Evolutionary conservation across 2,888 invertebrate genomes (phyloP), one percentile per base, ranked within the genome.

Genomic region (Dolichomitus sp.): DNA sequence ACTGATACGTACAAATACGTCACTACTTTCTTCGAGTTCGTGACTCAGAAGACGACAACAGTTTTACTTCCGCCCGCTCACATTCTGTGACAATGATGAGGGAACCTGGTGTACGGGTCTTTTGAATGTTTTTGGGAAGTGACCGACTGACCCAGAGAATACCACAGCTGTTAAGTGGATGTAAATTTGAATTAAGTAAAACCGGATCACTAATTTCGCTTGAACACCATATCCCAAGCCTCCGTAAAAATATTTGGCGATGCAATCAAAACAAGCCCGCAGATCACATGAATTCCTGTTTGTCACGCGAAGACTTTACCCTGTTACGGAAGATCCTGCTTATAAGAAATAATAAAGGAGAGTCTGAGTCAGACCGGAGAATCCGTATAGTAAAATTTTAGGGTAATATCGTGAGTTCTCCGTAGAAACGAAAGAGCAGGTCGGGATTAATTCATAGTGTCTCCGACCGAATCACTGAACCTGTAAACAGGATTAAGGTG

Each of bases 1-100:
- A 63, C 27, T 70, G 57, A 69, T 27, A n/a, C 42, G 23, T 6
- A 52, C 63, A 40, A 57, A 52, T 37, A 19, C 80, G 75, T 87
- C 86, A 74, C 76, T 72, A 85, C 88, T 88, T 89, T 89, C 89
- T 88, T 83, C 72, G 75, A 61, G 45, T 83, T 72, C 30, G 65
- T 82, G 79, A 83, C 82, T 80, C 79, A 79, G 59, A 37, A 50
- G 6, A 23, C 69, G 66, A 19, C 30, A 57, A 57, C 50, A 40
- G 42, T 80, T 75, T 66, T 84, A 87, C 86, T 91, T 91, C 91
- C 91, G 90, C 76, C 87, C 87, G 74, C 89, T 87, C 57, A 87
- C 84, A 90, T 90, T 90, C 83, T 77, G 2, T 19, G 54, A 77
- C 61, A 68, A 73, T 73, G n/a, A 72, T 11, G 23, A 9, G 11